Conservation (phyloP, 2,888 invertebrate genomes). For the Electrophaes corylata region DNA sequence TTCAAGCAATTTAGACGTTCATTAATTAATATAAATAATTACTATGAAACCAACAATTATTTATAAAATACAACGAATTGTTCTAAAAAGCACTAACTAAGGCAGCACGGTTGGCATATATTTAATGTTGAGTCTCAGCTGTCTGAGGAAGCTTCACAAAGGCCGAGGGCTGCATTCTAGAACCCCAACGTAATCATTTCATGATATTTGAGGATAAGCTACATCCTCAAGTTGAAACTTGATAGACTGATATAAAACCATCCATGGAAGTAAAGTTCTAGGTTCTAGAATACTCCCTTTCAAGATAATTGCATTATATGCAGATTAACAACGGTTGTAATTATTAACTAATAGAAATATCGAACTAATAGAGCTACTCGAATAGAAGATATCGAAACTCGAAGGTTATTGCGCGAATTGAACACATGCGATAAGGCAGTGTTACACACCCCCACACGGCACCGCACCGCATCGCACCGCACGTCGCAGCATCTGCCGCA, state of each 20-base stretch:
- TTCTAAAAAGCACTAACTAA: slow-evolving; percentile 3
- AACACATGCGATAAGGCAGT: slow-evolving; percentile 68
- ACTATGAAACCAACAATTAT: neutral
- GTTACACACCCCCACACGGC: slow-evolving; percentile 24
- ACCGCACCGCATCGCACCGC: too few species aligned
- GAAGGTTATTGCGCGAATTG: slow-evolving; percentile 47
- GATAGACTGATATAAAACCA: neutral
- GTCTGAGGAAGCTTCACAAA: neutral
- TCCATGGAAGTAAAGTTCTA: neutral
- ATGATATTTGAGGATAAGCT: neutral
- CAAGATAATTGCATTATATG: neutral
- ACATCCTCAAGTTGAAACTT: too few species aligned
- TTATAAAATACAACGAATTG: neutral
- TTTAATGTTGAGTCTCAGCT: neutral
- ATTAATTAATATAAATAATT: neutral
- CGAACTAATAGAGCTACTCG: slow-evolving; percentile 12
- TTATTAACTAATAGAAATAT: slow-evolving; percentile 1
- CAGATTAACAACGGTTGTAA: neutral
- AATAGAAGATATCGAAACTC: slow-evolving; percentile 8
- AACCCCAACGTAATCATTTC: neutral
- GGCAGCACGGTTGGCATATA: neutral
- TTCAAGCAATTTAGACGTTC: slow-evolving; percentile 8
- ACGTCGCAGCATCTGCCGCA: too few species aligned
- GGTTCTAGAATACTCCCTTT: neutral
- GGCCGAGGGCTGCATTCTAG: neutral